Evolutionary conservation across 2,888 invertebrate genomes (phyloP).

Genomic region (Philonicus albiceps): DNA sequence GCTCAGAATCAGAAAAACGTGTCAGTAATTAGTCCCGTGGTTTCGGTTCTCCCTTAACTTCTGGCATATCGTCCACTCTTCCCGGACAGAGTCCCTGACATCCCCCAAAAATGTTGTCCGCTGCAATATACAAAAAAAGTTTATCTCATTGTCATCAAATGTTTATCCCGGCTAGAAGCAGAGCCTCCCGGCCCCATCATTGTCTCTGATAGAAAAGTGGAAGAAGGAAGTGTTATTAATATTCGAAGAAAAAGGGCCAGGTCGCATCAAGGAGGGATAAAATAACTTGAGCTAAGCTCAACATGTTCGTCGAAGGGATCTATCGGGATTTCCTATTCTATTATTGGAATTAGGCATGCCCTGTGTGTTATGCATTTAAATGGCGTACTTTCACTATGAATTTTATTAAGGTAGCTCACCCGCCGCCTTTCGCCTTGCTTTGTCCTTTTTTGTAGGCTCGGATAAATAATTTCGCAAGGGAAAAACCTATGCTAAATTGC

Average conservation of each 20-base stretch:
- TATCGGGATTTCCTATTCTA: constrained; percentile 65
- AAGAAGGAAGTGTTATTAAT: constrained; percentile 45
- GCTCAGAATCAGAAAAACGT: constrained; percentile 26
- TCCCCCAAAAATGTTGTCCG: not conserved
- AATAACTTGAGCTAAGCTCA: constrained; percentile 48
- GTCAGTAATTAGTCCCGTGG: constrained; percentile 44
- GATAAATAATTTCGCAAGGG: not conserved
- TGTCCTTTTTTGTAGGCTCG: not conserved
- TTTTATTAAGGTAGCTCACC: constrained; percentile 31
- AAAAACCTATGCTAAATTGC: not conserved
- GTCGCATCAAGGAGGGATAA: constrained; percentile 45
- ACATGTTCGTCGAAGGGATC: constrained; percentile 56
- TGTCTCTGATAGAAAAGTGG: constrained; percentile 20
- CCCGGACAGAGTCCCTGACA: not conserved
- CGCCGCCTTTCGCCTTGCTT: not conserved
- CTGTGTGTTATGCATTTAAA: constrained; percentile 65
- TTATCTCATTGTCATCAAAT: constrained; percentile 48
- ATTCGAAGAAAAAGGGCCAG: constrained; percentile 44
- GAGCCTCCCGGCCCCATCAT: not conserved
- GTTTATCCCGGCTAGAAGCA: constrained; percentile 13
- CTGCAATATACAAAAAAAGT: constrained; percentile 41
- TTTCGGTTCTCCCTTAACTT: constrained; percentile 25
- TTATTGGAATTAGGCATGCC: constrained; percentile 64
- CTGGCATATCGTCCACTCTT: not conserved
- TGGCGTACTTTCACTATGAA: constrained; percentile 61